Evolutionary conservation across 2,113 vertebrate species (phyloP), one percentile per base, ranked within the genome.

Genomic region (Lepus europaeus): DNA sequence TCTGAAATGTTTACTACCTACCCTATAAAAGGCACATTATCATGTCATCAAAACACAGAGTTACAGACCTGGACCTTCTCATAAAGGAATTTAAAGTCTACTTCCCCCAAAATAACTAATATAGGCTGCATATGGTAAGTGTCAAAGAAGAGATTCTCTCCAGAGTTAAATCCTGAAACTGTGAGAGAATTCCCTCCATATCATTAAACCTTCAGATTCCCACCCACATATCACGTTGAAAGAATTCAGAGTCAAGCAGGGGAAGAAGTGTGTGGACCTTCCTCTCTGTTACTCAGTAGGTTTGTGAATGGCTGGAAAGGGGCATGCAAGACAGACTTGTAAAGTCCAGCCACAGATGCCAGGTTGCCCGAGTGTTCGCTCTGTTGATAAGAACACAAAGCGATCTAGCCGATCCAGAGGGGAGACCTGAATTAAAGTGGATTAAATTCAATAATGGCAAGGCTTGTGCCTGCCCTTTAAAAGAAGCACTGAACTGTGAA

Each of bases 21-120:
- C 29, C 25, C 17, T 31, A 16, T 45, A 73, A 91, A 88, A 96
- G 53, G 13, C 20, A 73, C 6, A 76, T 84, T 51, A 84, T 79
- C 17, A 29, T 12, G 13, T 10, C 64, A 70, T 82, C 59, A 93
- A 83, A 83, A 61, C 63, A 66, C 29, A 70, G 25, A 74, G 23
- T 59, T 82, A 86, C 51, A 82, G 39, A 89, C 74, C 53, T 74
- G 16, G 68, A 74, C 51, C 51, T 86, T 92, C 73, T 36, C 45
- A 69, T 72, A 64, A 87, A 92, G 22, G 13, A 92, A 90, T 27
- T 59, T 72, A 91, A 94, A 87, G 66, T 87, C 53, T 8, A 93
- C 19, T 56, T 59, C 27, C 45, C 36, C 1, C 6, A 39, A 87
- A 93, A 92, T 33, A 94, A 79, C 17, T 49, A 90, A 79, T 49